A percentile compares a stretch with the other conserved stretches of the same genome.
Evolutionary conservation across 2,113 vertebrate species (phyloP).

Genomic region (Laterallus jamaicensis): DNA sequence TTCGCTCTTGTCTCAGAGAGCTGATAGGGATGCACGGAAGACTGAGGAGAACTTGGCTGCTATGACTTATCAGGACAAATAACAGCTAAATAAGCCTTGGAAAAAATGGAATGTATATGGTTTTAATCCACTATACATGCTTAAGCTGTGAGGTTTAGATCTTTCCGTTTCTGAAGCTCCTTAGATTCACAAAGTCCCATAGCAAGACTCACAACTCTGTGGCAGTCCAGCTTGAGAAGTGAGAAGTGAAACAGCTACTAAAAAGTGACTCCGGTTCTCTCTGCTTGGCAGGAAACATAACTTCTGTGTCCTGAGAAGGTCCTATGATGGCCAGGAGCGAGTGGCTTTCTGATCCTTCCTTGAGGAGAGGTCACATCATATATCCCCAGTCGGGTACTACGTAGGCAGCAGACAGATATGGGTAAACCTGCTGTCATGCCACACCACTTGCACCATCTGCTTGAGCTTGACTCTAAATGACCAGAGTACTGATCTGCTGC

Average conservation of each 20-base stretch:
- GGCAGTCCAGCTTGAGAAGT: background rate
- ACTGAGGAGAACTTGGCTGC: background rate
- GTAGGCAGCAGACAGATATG: background rate
- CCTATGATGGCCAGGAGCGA: rapidly evolving
- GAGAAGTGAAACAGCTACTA: background rate
- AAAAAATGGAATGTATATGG: background rate
- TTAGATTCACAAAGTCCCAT: background rate
- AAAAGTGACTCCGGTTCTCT: background rate
- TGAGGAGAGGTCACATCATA: background rate
- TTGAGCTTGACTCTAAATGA: background rate
- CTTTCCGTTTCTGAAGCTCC: background rate
- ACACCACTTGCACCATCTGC: background rate
- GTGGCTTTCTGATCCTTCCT: background rate
- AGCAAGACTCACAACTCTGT: background rate
- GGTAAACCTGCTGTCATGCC: background rate
- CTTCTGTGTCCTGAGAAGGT: background rate
- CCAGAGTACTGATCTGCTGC: background rate
- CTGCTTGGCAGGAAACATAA: background rate
- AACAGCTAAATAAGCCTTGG: background rate
- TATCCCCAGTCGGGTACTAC: background rate
- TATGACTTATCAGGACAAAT: background rate
- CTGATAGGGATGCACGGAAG: background rate
- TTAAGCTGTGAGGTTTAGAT: background rate
- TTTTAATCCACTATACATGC: background rate
- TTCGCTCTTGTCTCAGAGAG: background rate